Percentiles rank a stretch among this genome's conserved stretches.
phyloP scores from a whole-genome alignment of 1,140 invertebrate genomes.

The Forficula auricularia region DNA sequence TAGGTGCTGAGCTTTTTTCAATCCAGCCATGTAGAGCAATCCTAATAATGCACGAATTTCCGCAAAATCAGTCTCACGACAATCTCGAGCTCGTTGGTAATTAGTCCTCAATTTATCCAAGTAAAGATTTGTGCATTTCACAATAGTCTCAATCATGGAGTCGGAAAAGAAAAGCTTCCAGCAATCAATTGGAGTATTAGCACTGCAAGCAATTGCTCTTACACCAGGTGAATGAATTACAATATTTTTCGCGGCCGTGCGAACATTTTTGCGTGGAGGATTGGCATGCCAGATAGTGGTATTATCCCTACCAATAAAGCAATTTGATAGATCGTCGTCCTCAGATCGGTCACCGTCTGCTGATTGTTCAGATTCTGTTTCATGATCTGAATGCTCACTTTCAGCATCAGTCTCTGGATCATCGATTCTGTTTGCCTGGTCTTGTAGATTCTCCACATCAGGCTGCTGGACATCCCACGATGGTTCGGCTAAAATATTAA shows the following conservation, averaged over 20 bases:
- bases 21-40: conserved; percentile 21
- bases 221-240: conserved; percentile 9
- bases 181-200: conserved; percentile 11
- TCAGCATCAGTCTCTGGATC: too few relatives aligned
- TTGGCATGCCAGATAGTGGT: too few relatives aligned
- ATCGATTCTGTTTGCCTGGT: too few relatives aligned
- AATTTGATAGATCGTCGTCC: too few relatives aligned
- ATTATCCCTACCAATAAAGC: too few relatives aligned
- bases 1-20: conserved; percentile 12
- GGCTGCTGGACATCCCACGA: too few relatives aligned
- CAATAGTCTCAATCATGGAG: conserved; percentile 14
- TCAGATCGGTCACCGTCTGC: too few relatives aligned
- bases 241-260: conserved; percentile 6
- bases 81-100: conserved; percentile 14
- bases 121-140: conserved; percentile 15
- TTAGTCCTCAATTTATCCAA: conserved; percentile 12
- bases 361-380: too few relatives aligned
- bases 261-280: background rate
- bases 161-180: conserved; percentile 15
- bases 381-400: too few relatives aligned
- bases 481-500: conserved; percentile 2
- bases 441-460: too few relatives aligned
- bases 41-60: conserved; percentile 14
- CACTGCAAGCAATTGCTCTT: conserved; percentile 11
- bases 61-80: conserved; percentile 6